Evolutionary conservation across 2,113 vertebrate species (phyloP), one percentile per base, ranked within the genome.

Genomic region (Toxotes chatareus): DNA sequence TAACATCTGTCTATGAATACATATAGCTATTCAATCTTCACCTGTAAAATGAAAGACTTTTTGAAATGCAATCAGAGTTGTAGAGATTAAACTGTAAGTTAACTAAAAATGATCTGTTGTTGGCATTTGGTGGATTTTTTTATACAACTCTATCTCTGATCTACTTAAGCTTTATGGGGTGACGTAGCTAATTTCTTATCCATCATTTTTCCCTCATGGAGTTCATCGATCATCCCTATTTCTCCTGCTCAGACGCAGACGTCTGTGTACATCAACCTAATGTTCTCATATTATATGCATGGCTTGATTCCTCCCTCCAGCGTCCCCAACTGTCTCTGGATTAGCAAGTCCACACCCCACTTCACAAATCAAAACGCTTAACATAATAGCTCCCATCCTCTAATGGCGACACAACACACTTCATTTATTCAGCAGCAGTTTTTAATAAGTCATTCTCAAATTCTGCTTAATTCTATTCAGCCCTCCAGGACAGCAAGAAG

Each of bases 341-440:
- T 94, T 94, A 93, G 89, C 89, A 67, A 89, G 61, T 89, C 92
- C 89, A 89, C 91, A 91, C 84, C 89, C 91, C 88, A 90, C 93
- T 94, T 92, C 92, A 92, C 90, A 90, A 93, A 94, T 94, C 92
- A 94, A 94, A 95, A 93, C 85, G 88, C 85, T 93, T 88, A 87
- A 86, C 90, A 91, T 94, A 94, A 94, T 93, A 93, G 91, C 89
- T 91, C 92, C 90, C 88, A 42, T 92, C 92, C 90, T 92, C 90
- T 92, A 95, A 93, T 94, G 92, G 93, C 89, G 88, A 92, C 86
- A 93, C 92, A 93, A 91, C 87, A 93, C 94, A 94, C 94, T 94
- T 93, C 86, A 93, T 94, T 95, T 93, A 92, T 91, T 91, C 89
- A 88, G 84, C 86, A 86, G 66, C 79, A 82, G 69, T 89, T 92